Percentiles rank a stretch among this genome's conserved stretches.
Conservation (phyloP, 92 coral and sea anemone species). For the Actinernus sp. region DNA sequence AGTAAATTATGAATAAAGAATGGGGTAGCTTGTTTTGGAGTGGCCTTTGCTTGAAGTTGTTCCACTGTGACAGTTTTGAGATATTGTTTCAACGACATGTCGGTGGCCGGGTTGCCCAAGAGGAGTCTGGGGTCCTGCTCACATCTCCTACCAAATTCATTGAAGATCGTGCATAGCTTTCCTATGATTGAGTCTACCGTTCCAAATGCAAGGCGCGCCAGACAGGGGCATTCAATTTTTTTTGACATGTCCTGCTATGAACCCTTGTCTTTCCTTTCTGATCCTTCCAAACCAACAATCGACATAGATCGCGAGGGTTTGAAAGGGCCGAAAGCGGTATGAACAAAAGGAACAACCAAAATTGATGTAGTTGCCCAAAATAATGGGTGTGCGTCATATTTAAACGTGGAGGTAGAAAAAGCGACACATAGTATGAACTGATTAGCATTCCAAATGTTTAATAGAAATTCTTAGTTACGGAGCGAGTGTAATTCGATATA, state of each 20-base stretch:
- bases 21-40: constrained; percentile 43
- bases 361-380: constrained; percentile 17
- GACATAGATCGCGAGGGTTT: constrained; percentile 13
- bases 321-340: not conserved
- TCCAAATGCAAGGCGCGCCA: constrained; percentile 16
- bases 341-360: constrained; percentile 10
- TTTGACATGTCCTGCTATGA: constrained; percentile 14
- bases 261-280: constrained; percentile 24
- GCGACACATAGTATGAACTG: too few relatives aligned
- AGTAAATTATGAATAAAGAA: constrained; percentile 1
- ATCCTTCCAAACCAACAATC: constrained; percentile 37
- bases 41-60: constrained; percentile 27
- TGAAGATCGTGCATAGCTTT: constrained; percentile 16
- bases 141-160: constrained; percentile 5
- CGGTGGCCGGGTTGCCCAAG: constrained; percentile 45
- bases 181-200: constrained; percentile 22
- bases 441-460: too few relatives aligned
- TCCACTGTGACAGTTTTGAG: constrained; percentile 9
- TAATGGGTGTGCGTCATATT: too few relatives aligned
- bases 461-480: too few relatives aligned
- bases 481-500: too few relatives aligned
- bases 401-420: too few relatives aligned
- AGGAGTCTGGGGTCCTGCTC: constrained; percentile 22
- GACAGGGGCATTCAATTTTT: constrained; percentile 31
- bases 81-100: constrained; percentile 15